Base-by-base conservation (phyloP, 2,888 invertebrate species). In the Plutella xylostella region DNA sequence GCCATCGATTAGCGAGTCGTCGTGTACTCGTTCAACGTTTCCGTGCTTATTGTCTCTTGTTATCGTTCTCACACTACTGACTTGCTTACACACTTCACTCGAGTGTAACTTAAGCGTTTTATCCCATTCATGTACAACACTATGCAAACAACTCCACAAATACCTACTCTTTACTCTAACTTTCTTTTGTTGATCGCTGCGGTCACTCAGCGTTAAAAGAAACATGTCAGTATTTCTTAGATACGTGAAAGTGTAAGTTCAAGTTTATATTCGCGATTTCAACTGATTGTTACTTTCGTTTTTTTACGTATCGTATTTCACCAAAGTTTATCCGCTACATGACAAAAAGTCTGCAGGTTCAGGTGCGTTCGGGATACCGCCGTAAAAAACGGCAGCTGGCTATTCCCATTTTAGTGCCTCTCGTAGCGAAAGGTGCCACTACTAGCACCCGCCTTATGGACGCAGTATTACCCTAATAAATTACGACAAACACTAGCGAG, bases 351-450 rank as follows among this genome's bases (percentile, higher is more conserved):
- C 45, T 59, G 54, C 43, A 47, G 15, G 48, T 50, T 52, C 61
- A 62, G 65, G 60, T 60, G 33, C n/a, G n/a, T n/a, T n/a, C n/a
- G n/a, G n/a, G n/a, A n/a, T n/a, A n/a, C n/a, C n/a, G n/a, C n/a
- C 51, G 56, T 54, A 63, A 70, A 69, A 70, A 72, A 64, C 56
- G 52, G 53, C 65, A 66, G 58, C 61, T 65, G 65, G 58, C 49
- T 56, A 48, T 58, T 56, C 55, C 66, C 62, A 59, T 68, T 64
- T 67, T 55, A 52, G 65, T 56, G 56, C 52, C 51, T 51, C 47
- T 52, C 35, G 40, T 55, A 61, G 65, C 64, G 65, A 71, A 73
- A 68, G 65, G 71, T 70, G 63, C 59, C 51, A 55, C 62, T 57
- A 61, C 57, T 57, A 55, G 59, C 51, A 51, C 50, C 45, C 45